These are phyloP conservation scores for Euzetes globulus DNA, from an alignment of 2,888 invertebrate genomes.

Conservation along the genomic window DNA sequence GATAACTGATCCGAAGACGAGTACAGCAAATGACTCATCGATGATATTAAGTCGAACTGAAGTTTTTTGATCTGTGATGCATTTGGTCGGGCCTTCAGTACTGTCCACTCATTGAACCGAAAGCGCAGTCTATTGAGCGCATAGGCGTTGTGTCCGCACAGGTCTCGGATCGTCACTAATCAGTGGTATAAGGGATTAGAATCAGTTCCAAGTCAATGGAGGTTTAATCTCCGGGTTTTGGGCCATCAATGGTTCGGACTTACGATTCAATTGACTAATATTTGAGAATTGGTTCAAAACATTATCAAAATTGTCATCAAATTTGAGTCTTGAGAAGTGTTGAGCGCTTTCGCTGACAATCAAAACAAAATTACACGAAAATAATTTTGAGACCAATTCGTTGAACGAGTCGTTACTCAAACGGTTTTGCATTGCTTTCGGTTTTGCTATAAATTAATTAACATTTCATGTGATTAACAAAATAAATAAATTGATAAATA, in stretches of 20 bases:
- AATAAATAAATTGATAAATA: not conserved
- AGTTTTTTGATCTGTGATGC: conserved; percentile 9
- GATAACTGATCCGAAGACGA: not conserved
- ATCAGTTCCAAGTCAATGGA: not conserved
- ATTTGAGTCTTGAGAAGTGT: not conserved
- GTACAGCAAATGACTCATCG: not conserved
- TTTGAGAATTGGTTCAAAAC: not conserved
- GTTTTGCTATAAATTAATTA: too few species aligned
- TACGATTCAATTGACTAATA: not conserved
- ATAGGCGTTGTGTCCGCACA: conserved; percentile 33
- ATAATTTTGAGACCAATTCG: not conserved
- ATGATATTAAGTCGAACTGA: conserved; percentile 24
- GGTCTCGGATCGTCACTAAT: conserved; percentile 29
- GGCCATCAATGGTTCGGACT: not conserved
- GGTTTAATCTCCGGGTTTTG: too few species aligned
- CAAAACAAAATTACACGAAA: not conserved
- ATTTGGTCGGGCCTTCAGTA: conserved; percentile 21
- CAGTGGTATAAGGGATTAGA: not conserved
- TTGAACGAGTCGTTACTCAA: not conserved
- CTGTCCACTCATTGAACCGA: conserved; percentile 11
- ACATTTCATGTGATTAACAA: too few species aligned
- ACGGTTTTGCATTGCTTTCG: too few species aligned
- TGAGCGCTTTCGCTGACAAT: not conserved
- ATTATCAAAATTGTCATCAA: not conserved
- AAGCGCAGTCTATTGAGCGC: conserved; percentile 24